phyloP scores from a whole-genome alignment of 2,888 invertebrate species.

The Nephrotoma guestfalica region DNA sequence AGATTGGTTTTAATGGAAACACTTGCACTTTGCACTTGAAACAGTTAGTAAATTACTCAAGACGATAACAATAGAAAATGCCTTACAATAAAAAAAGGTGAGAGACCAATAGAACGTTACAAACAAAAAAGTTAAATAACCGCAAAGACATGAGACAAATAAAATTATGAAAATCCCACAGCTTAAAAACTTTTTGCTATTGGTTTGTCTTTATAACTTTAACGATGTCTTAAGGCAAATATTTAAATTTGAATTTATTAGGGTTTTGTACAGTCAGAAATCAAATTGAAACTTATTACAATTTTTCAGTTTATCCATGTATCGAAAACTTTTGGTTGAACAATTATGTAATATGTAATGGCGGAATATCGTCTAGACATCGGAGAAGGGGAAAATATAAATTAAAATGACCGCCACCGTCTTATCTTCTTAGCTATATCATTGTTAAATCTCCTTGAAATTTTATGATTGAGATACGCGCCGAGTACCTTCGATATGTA shows the following conservation, averaged over 20 bases:
- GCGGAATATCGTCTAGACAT: not conserved
- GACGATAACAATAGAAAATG: not conserved
- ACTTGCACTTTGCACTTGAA: not conserved
- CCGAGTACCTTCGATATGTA: not conserved
- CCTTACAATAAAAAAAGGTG: not conserved
- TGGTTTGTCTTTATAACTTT: not conserved
- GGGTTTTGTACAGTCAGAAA: not conserved
- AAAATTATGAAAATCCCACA: not conserved
- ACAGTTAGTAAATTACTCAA: not conserved
- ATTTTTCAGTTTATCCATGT: not conserved
- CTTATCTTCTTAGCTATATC: not conserved
- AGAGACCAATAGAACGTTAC: not conserved
- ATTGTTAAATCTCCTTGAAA: not conserved
- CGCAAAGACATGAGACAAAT: not conserved
- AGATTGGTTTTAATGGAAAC: not conserved
- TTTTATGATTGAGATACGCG: not conserved
- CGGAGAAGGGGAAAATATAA: not conserved
- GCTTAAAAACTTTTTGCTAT: not conserved
- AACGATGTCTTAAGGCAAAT: not conserved
- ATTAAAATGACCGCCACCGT: not conserved
- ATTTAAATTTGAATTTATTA: not conserved
- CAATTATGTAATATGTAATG: not conserved
- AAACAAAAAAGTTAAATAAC: not conserved
- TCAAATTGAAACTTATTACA: not conserved
- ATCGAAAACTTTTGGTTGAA: not conserved